A percentile compares a stretch with the other conserved stretches of the same genome.
phyloP scores from a whole-genome alignment of 2,888 invertebrate species.

The Ennomos quercinarius region DNA sequence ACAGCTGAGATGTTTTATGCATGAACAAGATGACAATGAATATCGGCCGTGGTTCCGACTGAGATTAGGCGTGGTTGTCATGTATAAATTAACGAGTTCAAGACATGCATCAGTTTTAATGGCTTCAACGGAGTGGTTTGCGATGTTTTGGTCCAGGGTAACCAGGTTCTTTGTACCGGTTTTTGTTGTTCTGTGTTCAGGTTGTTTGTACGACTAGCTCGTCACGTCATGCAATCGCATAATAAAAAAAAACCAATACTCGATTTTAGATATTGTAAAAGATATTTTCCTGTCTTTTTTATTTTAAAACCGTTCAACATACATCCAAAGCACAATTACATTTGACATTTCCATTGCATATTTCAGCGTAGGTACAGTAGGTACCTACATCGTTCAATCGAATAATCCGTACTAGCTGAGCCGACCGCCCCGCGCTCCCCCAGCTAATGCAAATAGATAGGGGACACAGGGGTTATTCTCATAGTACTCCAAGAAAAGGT shows the following conservation, averaged over 20 bases:
- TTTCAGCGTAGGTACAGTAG: neutral
- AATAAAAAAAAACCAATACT: too few species aligned
- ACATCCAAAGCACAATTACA: too few species aligned
- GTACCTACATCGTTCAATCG: constrained; percentile 29
- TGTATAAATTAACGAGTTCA: constrained; percentile 32
- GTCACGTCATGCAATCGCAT: too few species aligned
- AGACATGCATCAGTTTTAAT: constrained; percentile 13
- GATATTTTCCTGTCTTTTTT: too few species aligned
- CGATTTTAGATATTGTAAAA: too few species aligned
- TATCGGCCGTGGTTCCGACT: constrained; percentile 14
- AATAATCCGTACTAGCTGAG: constrained; percentile 19
- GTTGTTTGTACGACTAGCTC: too few species aligned
- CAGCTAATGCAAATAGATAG: constrained; percentile 60
- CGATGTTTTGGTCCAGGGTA: neutral
- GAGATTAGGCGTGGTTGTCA: constrained; percentile 31
- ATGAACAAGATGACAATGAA: constrained; percentile 37
- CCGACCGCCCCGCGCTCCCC: constrained; percentile 31
- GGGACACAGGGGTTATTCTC: constrained; percentile 39
- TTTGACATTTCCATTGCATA: neutral
- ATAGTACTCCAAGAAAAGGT: too few species aligned
- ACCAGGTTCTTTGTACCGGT: too few species aligned
- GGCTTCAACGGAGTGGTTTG: constrained; percentile 3
- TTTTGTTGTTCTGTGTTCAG: too few species aligned
- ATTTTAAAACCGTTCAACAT: too few species aligned
- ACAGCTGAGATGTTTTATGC: constrained; percentile 21